Conservation (phyloP, 2,113 vertebrate species). For the Dicerorhinus sumatrensis region DNA sequence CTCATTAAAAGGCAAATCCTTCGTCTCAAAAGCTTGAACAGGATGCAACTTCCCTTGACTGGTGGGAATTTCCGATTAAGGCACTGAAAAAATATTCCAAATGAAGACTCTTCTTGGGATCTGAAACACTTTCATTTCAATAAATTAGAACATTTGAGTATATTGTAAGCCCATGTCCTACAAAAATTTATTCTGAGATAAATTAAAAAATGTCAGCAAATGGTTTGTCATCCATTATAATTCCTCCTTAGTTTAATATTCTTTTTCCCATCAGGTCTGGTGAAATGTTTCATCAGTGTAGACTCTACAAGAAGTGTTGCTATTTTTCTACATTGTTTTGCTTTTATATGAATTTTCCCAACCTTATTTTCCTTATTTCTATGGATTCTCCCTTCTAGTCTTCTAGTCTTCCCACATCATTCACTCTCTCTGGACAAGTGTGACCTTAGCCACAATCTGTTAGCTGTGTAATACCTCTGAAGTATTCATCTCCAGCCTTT, state of each 20-base stretch:
- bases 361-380: not conserved
- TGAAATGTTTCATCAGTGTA: not conserved
- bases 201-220: constrained; percentile 37
- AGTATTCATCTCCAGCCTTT: not conserved
- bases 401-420: not conserved
- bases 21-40: constrained; percentile 52
- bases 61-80: constrained; percentile 20
- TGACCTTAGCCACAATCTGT: not conserved
- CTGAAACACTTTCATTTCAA: constrained; percentile 60
- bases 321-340: not conserved
- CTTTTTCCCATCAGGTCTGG: not conserved
- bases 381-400: not conserved
- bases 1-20: constrained; percentile 76
- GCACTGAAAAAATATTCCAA: constrained; percentile 4
- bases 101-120: not conserved
- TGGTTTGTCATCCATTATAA: not conserved
- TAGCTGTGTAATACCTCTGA: not conserved
- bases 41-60: constrained; percentile 40
- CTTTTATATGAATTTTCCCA: constrained; percentile 22
- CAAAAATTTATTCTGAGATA: constrained; percentile 41
- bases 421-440: not conserved
- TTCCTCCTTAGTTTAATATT: not conserved
- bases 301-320: not conserved
- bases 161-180: not conserved
- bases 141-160: constrained; percentile 47